Evolutionary conservation across 2,113 vertebrate species (phyloP).

Genomic region (Ailuropoda melanoleuca): DNA sequence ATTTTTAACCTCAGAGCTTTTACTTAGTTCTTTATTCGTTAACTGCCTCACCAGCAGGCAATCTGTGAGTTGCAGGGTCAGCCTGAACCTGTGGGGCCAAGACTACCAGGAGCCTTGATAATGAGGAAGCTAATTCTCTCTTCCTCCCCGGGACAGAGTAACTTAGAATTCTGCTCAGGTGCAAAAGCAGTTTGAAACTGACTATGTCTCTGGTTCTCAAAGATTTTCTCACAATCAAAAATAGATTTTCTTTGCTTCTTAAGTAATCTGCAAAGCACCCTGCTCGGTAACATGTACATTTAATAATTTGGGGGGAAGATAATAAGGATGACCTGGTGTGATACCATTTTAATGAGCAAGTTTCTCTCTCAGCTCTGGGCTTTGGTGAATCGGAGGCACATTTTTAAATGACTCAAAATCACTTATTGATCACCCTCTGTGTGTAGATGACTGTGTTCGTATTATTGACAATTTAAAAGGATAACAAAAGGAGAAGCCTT

Average conservation of each 20-base stretch:
- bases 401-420: slow-evolving; percentile 61
- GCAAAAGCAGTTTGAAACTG: slow-evolving; percentile 64
- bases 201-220: slow-evolving; percentile 43
- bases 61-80: slow-evolving; percentile 9
- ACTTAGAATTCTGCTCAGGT: slow-evolving; percentile 58
- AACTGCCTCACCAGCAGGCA: slow-evolving; percentile 3
- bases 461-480: slow-evolving; percentile 58
- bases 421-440: slow-evolving; percentile 45
- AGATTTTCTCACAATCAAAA: slow-evolving; percentile 68
- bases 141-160: neutral
- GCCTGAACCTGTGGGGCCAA: neutral
- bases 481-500: slow-evolving; percentile 35
- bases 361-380: slow-evolving; percentile 7
- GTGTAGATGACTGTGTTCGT: slow-evolving; percentile 44
- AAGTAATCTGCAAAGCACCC: slow-evolving; percentile 59
- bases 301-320: slow-evolving; percentile 62
- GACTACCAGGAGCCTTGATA: neutral
- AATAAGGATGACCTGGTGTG: slow-evolving; percentile 60
- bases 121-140: slow-evolving; percentile 28
- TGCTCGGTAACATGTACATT: slow-evolving; percentile 25
- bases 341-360: slow-evolving; percentile 67
- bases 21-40: slow-evolving; percentile 23
- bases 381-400: neutral
- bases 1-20: slow-evolving; percentile 56
- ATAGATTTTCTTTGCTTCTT: slow-evolving; percentile 64